Evolutionary conservation across 2,113 vertebrate species (phyloP).

Genomic region (Petroica traversi): DNA sequence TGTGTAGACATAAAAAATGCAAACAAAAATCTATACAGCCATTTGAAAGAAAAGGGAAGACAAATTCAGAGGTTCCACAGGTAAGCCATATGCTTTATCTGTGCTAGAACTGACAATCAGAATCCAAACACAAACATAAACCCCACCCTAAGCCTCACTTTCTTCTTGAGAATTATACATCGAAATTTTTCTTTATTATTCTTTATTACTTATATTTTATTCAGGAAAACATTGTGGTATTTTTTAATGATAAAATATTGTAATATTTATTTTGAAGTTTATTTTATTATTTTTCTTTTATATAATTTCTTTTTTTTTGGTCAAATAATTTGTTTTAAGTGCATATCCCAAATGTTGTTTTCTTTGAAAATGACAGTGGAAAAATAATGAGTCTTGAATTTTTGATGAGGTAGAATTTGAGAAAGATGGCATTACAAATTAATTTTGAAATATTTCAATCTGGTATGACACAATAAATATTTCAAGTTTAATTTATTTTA

Average conservation of each 20-base stretch:
- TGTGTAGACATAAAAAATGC: not conserved
- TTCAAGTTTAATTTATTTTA: constrained; percentile 5
- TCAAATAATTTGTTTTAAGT: not conserved
- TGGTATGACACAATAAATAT: not conserved
- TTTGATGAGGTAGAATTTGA: not conserved
- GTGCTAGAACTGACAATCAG: not conserved
- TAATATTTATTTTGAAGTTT: not conserved
- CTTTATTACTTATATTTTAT: not conserved
- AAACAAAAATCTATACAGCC: not conserved
- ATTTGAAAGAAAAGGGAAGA: not conserved
- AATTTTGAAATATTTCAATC: not conserved
- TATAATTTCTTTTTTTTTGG: too few relatives aligned
- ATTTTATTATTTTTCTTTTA: not conserved
- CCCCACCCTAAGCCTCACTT: not conserved
- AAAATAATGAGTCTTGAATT: not conserved
- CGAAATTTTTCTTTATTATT: not conserved
- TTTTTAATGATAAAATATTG: not conserved
- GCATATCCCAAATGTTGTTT: not conserved
- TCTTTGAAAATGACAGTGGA: not conserved
- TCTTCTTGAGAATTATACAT: not conserved
- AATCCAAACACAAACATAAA: not conserved
- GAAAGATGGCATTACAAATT: not conserved
- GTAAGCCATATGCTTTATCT: not conserved
- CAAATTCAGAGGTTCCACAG: not conserved
- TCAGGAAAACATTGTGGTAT: not conserved